Evolutionary conservation across 2,888 invertebrate genomes (phyloP).

Genomic region (Mystacides longicornis): DNA sequence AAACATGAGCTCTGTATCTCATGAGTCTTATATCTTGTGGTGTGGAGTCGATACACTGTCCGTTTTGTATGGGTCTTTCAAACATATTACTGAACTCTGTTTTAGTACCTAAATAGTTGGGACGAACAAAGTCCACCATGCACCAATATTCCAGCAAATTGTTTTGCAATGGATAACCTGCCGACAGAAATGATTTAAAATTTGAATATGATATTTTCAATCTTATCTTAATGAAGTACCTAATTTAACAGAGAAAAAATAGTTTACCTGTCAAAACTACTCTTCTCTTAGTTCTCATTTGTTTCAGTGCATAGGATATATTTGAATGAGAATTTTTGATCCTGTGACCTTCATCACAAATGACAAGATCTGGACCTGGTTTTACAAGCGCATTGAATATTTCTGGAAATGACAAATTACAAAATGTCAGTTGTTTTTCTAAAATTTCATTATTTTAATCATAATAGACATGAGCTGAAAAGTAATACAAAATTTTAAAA

Average conservation of each 20-base stretch:
- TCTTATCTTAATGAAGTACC: not conserved
- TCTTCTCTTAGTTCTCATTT: conserved; percentile 87
- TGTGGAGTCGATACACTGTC: conserved; percentile 95
- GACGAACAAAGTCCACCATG: conserved; percentile 98
- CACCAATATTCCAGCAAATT: conserved; percentile 97
- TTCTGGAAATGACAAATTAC: conserved; percentile 45
- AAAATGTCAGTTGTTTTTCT: not conserved
- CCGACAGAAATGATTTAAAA: conserved; percentile 8
- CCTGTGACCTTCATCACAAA: conserved; percentile 95
- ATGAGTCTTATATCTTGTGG: conserved; percentile 89
- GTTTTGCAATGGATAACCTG: conserved; percentile 93
- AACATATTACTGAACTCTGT: conserved; percentile 99
- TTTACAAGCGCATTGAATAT: conserved; percentile 78
- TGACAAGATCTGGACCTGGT: conserved; percentile 90
- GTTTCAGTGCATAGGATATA: conserved; percentile 90
- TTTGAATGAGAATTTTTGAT: conserved; percentile 98
- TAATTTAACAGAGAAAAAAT: not conserved
- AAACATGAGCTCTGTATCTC: conserved; percentile 91
- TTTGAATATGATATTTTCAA: not conserved
- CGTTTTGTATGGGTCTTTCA: conserved; percentile 96
- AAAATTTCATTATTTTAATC: too few species aligned
- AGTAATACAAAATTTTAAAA: not conserved
- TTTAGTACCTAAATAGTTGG: conserved; percentile 93
- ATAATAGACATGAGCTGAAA: too few species aligned
- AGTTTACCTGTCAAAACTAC: conserved; percentile 79